Evolutionary conservation across 1,140 invertebrate genomes (phyloP).

Genomic region (Aphelenchoides avenae): DNA sequence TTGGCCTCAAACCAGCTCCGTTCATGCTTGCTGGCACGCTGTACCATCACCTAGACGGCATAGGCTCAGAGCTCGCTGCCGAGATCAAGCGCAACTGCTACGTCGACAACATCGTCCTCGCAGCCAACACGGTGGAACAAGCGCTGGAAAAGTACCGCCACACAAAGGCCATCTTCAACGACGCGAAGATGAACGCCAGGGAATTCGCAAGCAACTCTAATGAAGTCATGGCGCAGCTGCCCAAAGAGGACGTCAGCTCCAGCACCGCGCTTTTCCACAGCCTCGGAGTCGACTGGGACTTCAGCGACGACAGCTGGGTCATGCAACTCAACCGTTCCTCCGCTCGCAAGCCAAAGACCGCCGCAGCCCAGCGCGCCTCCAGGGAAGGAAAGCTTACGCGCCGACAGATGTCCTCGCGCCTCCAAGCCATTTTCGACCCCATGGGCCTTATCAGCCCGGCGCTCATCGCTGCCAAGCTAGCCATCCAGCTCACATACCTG

Average conservation of each 20-base stretch:
- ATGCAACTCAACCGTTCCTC: no score
- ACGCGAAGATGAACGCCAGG: slow-evolving; percentile 15
- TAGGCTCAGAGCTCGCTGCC: neutral
- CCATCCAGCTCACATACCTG: slow-evolving; percentile 19
- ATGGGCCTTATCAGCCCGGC: slow-evolving; percentile 3
- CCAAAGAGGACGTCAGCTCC: neutral
- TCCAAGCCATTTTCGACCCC: slow-evolving; percentile 8
- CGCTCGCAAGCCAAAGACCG: no score
- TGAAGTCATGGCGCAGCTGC: neutral
- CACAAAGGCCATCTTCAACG: slow-evolving; percentile 13
- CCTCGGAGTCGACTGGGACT: slow-evolving; percentile 13
- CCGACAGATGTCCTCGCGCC: neutral
- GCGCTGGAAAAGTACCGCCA: neutral
- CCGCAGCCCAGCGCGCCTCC: neutral
- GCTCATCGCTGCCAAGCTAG: neutral
- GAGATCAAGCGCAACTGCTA: slow-evolving; percentile 5
- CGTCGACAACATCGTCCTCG: slow-evolving; percentile 13
- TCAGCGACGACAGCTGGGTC: neutral
- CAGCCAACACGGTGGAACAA: slow-evolving; percentile 1
- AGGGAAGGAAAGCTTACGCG: neutral
- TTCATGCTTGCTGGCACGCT: slow-evolving; percentile 9
- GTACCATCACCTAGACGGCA: neutral
- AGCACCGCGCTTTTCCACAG: neutral
- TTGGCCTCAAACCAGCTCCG: slow-evolving; percentile 13
- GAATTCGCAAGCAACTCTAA: slow-evolving; percentile 11